These are phyloP conservation scores for Tenthredo distinguenda DNA, from an alignment of 2,888 invertebrate genomes.

Conservation along the genomic window DNA sequence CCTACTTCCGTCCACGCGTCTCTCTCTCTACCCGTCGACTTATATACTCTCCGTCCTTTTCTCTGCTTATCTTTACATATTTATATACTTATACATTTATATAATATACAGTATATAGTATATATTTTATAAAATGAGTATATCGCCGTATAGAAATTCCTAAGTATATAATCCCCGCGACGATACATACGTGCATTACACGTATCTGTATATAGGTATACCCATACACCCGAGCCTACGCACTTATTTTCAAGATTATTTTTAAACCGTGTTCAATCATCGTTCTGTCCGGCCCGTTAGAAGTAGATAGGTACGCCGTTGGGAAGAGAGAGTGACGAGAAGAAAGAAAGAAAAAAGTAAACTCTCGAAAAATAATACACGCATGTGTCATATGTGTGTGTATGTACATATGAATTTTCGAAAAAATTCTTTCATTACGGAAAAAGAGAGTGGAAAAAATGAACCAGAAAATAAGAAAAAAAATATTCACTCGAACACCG, in stretches of 20 bases:
- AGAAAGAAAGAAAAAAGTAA: not conserved
- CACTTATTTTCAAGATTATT: not conserved
- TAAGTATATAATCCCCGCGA: not conserved
- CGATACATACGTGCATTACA: not conserved
- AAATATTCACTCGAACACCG: not conserved
- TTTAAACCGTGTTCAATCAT: not conserved
- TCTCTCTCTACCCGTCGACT: slow-evolving; percentile 56
- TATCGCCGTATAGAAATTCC: too few relatives aligned
- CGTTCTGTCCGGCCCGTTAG: not conserved
- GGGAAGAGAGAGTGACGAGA: too few relatives aligned
- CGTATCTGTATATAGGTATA: not conserved
- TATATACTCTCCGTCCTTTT: slow-evolving; percentile 26
- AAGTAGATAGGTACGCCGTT: not conserved
- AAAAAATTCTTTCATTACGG: too few relatives aligned
- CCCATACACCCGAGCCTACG: not conserved
- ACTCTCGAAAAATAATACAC: too few relatives aligned
- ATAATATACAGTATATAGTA: not conserved
- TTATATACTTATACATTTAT: not conserved
- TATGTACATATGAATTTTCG: too few relatives aligned
- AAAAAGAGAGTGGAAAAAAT: too few relatives aligned
- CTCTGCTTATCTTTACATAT: not conserved
- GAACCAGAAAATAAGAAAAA: too few relatives aligned
- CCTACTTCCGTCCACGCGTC: slow-evolving; percentile 47
- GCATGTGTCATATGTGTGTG: too few relatives aligned
- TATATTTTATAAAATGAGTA: not conserved